A percentile compares a stretch with the other conserved stretches of the same genome.
Evolutionary conservation across 2,888 invertebrate species (phyloP).

Genomic region (Bembecia ichneumoniformis): DNA sequence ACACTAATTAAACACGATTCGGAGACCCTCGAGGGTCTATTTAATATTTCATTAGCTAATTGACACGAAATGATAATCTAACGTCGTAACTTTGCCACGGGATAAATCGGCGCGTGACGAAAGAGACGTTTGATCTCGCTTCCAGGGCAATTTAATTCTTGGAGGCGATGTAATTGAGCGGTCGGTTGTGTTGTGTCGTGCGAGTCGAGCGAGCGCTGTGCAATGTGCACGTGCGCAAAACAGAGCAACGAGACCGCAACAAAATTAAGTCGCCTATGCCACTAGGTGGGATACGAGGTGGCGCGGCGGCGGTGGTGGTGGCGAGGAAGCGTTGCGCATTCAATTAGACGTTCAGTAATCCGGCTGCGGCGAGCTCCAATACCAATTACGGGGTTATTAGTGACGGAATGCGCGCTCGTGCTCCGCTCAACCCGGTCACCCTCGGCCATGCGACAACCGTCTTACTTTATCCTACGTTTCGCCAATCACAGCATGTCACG

Average conservation of each 20-base stretch:
- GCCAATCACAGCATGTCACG: too few species aligned
- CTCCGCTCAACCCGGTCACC: constrained; percentile 27
- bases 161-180: constrained; percentile 52
- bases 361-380: constrained; percentile 69
- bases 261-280: constrained; percentile 47
- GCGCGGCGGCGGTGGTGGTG: constrained; percentile 16
- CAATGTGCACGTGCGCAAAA: constrained; percentile 49
- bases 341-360: constrained; percentile 72
- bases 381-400: constrained; percentile 72
- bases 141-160: constrained; percentile 58
- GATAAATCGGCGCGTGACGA: constrained; percentile 29
- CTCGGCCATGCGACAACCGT: constrained; percentile 5
- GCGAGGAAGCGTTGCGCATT: constrained; percentile 61
- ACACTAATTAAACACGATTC: constrained; percentile 52
- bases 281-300: constrained; percentile 12
- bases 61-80: constrained; percentile 65
- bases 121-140: constrained; percentile 56
- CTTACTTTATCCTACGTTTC: constrained; percentile 1
- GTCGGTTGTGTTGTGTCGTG: constrained; percentile 26
- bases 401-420: constrained; percentile 45
- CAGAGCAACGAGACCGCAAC: constrained; percentile 61
- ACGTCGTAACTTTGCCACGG: constrained; percentile 52
- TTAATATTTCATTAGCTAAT: constrained; percentile 72
- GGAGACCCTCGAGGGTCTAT: constrained; percentile 45
- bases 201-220: constrained; percentile 23